Evolutionary conservation across 1,140 invertebrate species (phyloP).

Genomic region (Drosophila lacteicornis): DNA sequence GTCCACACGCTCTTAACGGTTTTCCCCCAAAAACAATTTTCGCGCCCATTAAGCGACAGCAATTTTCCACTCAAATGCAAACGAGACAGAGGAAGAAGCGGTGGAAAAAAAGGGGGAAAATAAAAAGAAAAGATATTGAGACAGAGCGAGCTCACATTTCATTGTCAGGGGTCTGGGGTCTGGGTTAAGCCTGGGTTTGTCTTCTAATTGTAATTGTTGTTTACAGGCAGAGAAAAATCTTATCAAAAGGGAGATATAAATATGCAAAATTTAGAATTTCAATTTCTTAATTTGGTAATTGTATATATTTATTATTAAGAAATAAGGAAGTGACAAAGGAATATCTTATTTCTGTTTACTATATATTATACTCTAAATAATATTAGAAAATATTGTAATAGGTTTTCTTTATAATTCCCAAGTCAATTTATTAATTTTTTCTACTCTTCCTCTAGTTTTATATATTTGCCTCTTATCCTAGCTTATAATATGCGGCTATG

Average conservation of each 20-base stretch:
- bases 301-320: too few species aligned
- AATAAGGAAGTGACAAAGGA: too few species aligned
- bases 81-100: constrained; percentile 35
- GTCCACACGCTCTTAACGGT: constrained; percentile 74
- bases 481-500: too few species aligned
- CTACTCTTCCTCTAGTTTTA: too few species aligned
- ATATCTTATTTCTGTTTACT: too few species aligned
- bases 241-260: neutral
- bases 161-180: constrained; percentile 65
- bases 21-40: constrained; percentile 53
- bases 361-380: too few species aligned
- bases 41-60: constrained; percentile 67
- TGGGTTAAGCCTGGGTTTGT: constrained; percentile 33
- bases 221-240: constrained; percentile 1
- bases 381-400: too few species aligned
- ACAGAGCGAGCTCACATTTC: constrained; percentile 72
- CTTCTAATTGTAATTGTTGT: constrained; percentile 30
- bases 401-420: too few species aligned
- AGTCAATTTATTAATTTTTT: too few species aligned
- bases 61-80: constrained; percentile 75
- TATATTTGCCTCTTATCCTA: too few species aligned
- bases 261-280: too few species aligned
- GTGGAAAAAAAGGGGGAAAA: constrained; percentile 5
- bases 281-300: neutral
- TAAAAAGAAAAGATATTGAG: constrained; percentile 44